A percentile compares a stretch with the other conserved stretches of the same genome.
Evolutionary conservation across 2,888 invertebrate genomes (phyloP).

Genomic region (Cheilosia impressa): DNA sequence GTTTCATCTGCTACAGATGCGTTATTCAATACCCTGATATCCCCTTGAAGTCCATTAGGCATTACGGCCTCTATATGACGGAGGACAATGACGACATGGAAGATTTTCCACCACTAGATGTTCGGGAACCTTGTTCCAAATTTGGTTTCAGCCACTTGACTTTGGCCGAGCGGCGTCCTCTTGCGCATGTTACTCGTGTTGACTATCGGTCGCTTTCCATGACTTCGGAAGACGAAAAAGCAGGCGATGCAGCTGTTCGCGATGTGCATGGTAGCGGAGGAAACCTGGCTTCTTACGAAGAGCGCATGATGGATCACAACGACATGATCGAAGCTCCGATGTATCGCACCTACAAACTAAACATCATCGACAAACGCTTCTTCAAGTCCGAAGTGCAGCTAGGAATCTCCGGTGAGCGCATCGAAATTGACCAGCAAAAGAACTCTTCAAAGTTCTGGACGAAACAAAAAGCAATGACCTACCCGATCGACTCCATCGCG

Average conservation of each 20-base stretch:
- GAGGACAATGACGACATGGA: slow-evolving; percentile 95
- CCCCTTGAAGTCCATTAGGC: slow-evolving; percentile 86
- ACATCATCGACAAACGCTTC: slow-evolving; percentile 91
- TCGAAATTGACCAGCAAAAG: slow-evolving; percentile 92
- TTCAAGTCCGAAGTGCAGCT: slow-evolving; percentile 93
- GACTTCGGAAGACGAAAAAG: slow-evolving; percentile 84
- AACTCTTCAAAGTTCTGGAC: slow-evolving; percentile 87
- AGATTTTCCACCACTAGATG: slow-evolving; percentile 96
- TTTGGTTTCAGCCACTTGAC: slow-evolving; percentile 96
- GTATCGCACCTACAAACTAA: slow-evolving; percentile 92
- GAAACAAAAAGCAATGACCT: slow-evolving; percentile 91
- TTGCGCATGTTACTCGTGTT: slow-evolving; percentile 80
- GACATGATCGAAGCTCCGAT: slow-evolving; percentile 93
- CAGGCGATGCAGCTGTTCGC: slow-evolving; percentile 79
- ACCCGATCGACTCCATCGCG: slow-evolving; percentile 93
- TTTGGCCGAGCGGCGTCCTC: slow-evolving; percentile 88
- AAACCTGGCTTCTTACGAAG: slow-evolving; percentile 84
- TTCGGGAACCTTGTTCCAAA: slow-evolving; percentile 94
- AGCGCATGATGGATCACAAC: slow-evolving; percentile 89
- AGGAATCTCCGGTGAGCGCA: slow-evolving; percentile 94
- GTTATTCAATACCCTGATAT: slow-evolving; percentile 88
- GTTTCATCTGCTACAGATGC: slow-evolving; percentile 94
- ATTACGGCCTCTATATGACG: slow-evolving; percentile 95
- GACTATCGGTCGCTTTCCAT: slow-evolving; percentile 82
- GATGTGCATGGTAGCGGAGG: slow-evolving; percentile 81